Evolutionary conservation across 2,888 invertebrate species (phyloP), one percentile per base, ranked within the genome.

Genomic region (Drosophila lacicola): DNA sequence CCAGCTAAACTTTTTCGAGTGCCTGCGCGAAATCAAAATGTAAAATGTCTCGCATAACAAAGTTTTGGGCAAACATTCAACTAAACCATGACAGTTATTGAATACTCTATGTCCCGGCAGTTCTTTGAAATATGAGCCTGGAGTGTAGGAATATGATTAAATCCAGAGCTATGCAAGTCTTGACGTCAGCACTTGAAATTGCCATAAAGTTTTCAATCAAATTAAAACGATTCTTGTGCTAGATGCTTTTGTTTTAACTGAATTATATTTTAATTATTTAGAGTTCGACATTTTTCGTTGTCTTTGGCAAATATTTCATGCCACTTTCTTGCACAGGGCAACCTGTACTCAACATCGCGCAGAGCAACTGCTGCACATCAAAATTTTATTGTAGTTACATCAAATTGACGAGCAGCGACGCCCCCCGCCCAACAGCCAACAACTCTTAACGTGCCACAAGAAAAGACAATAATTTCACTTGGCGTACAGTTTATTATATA

Each of bases 401-500:
- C 70, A 70, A 77, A 50, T 67, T 77, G 56, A 72, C 39, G 69
- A 55, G 53, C 45, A 61, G 45, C 55, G 17, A 17, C 17, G 51
- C n/a, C 34, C 5, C 11, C 49, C 0, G 9, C n/a, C n/a, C 9
- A 36, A 9, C 3, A 8, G 8, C 14, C 14, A 29, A 29, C 39
- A 9, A n/a, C 6, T 21, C 45, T 13, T 39, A n/a, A 57, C n/a
- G 53, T 34, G 51, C 50, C 62, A 49, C 57, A 70, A 65, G 57
- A 68, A 75, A 56, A 66, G 70, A 71, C 74, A 82, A 87, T 84
- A 82, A 87, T 82, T 86, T 81, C 73, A 84, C 74, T 86, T 84
- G 73, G 60, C 74, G 74, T 71, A 77, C 71, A 82, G 88, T 86
- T 86, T 87, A 86, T 87, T 87, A 88, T 83, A 82, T 87, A 87